Base-by-base conservation (phyloP, 2,113 vertebrate species). In the Acanthochromis polyacanthus region DNA sequence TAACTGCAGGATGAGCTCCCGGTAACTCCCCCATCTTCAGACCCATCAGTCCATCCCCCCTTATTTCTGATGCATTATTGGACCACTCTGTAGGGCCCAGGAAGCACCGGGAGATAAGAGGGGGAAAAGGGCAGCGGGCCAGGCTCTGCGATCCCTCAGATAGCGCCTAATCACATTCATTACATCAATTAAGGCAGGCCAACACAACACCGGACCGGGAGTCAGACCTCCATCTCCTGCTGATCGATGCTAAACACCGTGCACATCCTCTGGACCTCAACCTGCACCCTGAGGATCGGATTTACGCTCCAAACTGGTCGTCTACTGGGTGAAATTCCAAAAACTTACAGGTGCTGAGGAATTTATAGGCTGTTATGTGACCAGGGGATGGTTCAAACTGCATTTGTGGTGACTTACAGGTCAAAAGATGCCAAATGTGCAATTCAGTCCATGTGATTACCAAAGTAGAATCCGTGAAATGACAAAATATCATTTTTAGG, bases 91-190 rank as follows among this genome's bases (percentile, higher is more conserved):
- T 66, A 70, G 64, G 82, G 62, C 72, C 89, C 91, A 94, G 94
- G 93, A 95, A 94, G 90, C 89, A 65, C 1, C 17, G 58, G 59
- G 80, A 93, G 93, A 95, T 94, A 94, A 92, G 86, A n/a, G 52
- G 56, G 86, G 45, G 55, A 71, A 78, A 71, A 53, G 88, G 85
- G 80, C 79, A 63, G 82, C 75, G 84, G 88, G 90, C 88, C 90
- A 81, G 90, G 80, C 82, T 67, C 84, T 86, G 90, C 22, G 93
- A 95, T 94, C 81, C 85, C 82, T 72, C 80, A 74, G 94, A 95
- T 95, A 93, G 78, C 83, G 85, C 85, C 92, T 94, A 95, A 95
- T 95, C 93, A 91, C 92, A 94, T 95, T 93, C 91, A 93, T 94
- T 94, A 93, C 85, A 92, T 93, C 91, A 93, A 95, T 95, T 95